A percentile compares a stretch with the other conserved stretches of the same genome.
These are phyloP conservation scores for Sylvietta virens DNA, from an alignment of 2,113 vertebrate species.

Conservation along the genomic window DNA sequence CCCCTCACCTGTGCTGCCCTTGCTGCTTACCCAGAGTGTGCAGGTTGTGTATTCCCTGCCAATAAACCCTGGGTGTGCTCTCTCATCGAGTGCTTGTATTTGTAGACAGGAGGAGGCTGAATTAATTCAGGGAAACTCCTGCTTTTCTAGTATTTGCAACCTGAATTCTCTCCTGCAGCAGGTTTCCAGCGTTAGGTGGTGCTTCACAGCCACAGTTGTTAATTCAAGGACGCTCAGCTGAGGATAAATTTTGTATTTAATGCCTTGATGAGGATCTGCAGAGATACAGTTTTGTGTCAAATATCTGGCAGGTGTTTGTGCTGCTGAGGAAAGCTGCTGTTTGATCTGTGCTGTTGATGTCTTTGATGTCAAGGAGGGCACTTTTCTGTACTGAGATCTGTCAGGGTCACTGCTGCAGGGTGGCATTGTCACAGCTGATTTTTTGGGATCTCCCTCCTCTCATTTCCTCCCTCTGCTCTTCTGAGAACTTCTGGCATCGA, in stretches of 20 bases:
- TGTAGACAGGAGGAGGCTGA: neutral
- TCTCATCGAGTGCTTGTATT: neutral
- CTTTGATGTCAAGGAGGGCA: neutral
- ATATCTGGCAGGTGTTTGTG: neutral
- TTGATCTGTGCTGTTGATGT: neutral
- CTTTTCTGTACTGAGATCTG: neutral
- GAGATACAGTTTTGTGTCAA: neutral
- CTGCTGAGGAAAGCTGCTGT: neutral
- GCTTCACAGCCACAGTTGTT: neutral
- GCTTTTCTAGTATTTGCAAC: neutral
- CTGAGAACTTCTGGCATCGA: neutral
- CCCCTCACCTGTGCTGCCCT: neutral
- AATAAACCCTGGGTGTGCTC: neutral
- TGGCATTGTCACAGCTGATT: neutral
- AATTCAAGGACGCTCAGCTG: neutral
- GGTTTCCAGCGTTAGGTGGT: neutral
- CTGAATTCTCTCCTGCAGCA: neutral
- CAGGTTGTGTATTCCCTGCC: neutral
- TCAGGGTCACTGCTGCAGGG: neutral
- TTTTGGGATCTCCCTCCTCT: constrained; percentile 17
- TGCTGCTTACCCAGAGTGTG: neutral
- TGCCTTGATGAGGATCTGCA: neutral
- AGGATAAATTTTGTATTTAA: neutral
- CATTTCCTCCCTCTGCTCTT: neutral
- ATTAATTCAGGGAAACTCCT: neutral